Percentiles rank a stretch among this genome's conserved stretches.
Conservation (phyloP, 2,113 vertebrate genomes). For the Triplophysa dalaica region DNA sequence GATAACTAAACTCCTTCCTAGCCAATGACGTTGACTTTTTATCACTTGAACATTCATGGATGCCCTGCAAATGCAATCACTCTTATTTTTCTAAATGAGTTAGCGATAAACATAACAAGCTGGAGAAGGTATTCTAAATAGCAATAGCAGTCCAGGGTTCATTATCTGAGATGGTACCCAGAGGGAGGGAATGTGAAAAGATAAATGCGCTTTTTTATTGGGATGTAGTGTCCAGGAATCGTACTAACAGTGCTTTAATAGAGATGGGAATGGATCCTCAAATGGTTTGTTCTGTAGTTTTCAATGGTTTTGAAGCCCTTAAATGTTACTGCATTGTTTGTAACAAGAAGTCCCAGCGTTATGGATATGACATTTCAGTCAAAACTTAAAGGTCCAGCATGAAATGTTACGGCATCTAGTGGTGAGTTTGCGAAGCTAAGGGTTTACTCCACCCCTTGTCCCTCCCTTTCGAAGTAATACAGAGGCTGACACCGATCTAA, state of each 20-base stretch:
- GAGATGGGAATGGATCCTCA: slow-evolving; percentile 16
- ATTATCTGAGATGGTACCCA: slow-evolving; percentile 15
- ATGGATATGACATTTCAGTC: too few species aligned
- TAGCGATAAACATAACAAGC: background rate
- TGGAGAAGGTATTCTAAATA: background rate
- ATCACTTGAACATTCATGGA: background rate
- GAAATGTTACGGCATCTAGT: too few species aligned
- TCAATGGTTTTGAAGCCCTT: too few species aligned
- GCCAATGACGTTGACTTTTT: background rate
- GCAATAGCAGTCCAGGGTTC: slow-evolving; percentile 3
- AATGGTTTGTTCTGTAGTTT: background rate
- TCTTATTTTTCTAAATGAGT: background rate
- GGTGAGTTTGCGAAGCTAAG: too few species aligned
- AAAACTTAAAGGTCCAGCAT: too few species aligned
- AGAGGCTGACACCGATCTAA: too few species aligned
- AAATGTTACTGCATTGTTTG: too few species aligned
- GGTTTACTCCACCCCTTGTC: too few species aligned
- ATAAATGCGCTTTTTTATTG: background rate
- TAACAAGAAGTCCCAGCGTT: too few species aligned
- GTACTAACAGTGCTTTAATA: slow-evolving; percentile 3
- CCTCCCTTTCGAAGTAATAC: too few species aligned
- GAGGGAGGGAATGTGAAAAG: slow-evolving; percentile 1
- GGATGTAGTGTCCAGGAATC: slow-evolving; percentile 13
- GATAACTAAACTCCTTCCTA: slow-evolving; percentile 23
- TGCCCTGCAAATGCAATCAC: background rate